Base-by-base conservation (phyloP, 2,113 vertebrate species). In the Gallinago undulata region DNA sequence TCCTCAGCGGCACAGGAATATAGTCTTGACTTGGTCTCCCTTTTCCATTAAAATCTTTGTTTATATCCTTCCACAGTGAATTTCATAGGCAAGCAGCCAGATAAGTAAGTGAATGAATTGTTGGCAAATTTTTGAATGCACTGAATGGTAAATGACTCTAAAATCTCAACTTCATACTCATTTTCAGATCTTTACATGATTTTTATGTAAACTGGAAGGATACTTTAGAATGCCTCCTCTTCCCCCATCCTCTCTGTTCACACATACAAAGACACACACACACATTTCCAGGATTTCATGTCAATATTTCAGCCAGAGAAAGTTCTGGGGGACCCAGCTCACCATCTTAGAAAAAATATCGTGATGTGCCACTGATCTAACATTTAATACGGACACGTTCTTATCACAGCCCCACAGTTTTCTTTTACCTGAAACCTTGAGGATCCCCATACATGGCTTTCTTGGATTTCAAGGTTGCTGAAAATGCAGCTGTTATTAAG, bases 131-230 rank as follows among this genome's bases (percentile, higher is more conserved):
- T 91, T 70, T 92, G 48, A 90, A 28, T 14, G 5, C 28, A 21
- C 21, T 60, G 89, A 88, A 80, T 81, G 18, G 60, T 76, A 91
- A 95, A 94, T 73, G 11, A 80, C 59, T 94, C 93, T 88, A 84
- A 73, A 18, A 63, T 63, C 47, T 77, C 27, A 74, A 86, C 17
- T 82, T 76, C 35, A 56, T 63, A 45, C 28, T 7, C 10, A 56
- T 72, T 91, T 94, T 96, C 70, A 43, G 51, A 35, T 53, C n/a
- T 84, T 79, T 57, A 73, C 33, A 73, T 77, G 18, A 70, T 57
- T 95, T 95, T 88, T 80, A 33, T 82, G 69, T 75, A 66, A 84
- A 69, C 55, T 82, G 55, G 68, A 90, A 95, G 17, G 39, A 55
- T 39, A 74, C 9, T 57, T 70, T 86, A 87, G 78, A 82, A 81